A percentile compares a stretch with the other conserved stretches of the same genome.
Conservation (phyloP, 2,888 invertebrate genomes). For the Spisula subtruncata region DNA sequence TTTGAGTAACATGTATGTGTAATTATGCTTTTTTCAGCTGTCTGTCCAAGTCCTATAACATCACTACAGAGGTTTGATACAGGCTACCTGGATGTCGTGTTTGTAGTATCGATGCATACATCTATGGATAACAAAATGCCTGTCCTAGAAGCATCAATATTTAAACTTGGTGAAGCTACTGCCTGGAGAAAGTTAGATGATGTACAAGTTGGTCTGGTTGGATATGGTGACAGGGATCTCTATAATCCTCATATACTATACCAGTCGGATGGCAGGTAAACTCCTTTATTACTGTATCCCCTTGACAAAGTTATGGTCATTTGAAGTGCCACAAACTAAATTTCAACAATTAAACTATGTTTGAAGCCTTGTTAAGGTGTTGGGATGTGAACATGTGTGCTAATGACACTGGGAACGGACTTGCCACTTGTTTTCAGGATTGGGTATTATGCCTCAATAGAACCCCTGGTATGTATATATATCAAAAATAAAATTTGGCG, state of each 20-base stretch:
- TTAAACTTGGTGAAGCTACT: not conserved
- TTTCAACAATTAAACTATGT: no score
- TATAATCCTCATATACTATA: constrained; percentile 26
- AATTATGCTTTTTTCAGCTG: not conserved
- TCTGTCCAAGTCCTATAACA: not conserved
- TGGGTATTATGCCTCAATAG: no score
- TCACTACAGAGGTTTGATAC: not conserved
- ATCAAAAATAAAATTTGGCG: no score
- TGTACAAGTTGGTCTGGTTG: constrained; percentile 51
- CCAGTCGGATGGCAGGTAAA: not conserved
- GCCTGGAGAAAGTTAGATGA: not conserved
- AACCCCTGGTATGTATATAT: no score
- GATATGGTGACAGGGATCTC: constrained; percentile 42
- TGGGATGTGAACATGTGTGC: no score
- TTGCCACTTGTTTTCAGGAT: no score
- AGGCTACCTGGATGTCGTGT: constrained; percentile 59
- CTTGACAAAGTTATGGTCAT: no score
- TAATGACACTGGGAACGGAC: no score
- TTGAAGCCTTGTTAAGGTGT: no score
- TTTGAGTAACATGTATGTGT: no score
- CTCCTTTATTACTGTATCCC: not conserved
- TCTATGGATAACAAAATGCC: constrained; percentile 31
- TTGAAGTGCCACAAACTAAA: no score
- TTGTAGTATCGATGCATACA: constrained; percentile 53
- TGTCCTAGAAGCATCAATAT: constrained; percentile 30